These are phyloP conservation scores for Zonitis immaculata DNA, from an alignment of 2,888 invertebrate species.

Conservation along the genomic window DNA sequence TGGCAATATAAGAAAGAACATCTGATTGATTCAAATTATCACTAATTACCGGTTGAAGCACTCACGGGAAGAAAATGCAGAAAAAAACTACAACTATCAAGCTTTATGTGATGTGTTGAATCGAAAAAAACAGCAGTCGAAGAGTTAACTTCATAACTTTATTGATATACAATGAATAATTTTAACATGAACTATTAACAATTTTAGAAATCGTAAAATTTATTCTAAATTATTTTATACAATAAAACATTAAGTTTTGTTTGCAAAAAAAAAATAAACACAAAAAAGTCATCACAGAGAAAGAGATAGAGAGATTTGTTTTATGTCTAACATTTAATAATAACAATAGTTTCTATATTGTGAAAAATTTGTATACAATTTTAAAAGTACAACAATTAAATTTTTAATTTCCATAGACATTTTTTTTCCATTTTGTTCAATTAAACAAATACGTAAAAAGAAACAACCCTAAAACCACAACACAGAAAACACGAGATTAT, in stretches of 20 bases:
- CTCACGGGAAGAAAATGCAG: no score
- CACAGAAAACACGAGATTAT: constrained; percentile 23
- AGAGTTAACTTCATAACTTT: not conserved
- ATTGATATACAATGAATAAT: not conserved
- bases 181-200: not conserved
- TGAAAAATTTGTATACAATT: constrained; percentile 30
- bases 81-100: no score
- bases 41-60: no score
- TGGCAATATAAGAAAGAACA: no score
- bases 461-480: constrained; percentile 35
- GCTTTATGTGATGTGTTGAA: no score
- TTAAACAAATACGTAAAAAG: constrained; percentile 2
- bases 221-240: not conserved
- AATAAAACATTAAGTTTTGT: not conserved
- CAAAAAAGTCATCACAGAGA: constrained; percentile 1
- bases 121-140: no score
- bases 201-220: not conserved
- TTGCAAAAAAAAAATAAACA: not conserved
- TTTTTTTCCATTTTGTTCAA: no score
- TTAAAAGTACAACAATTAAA: constrained; percentile 27
- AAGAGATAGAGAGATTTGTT: no score
- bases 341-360: constrained; percentile 29
- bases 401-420: constrained; percentile 8
- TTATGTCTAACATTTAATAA: constrained; percentile 22
- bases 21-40: no score